phyloP scores from a whole-genome alignment of 2,113 vertebrate genomes.

The Hydropotes inermis region DNA sequence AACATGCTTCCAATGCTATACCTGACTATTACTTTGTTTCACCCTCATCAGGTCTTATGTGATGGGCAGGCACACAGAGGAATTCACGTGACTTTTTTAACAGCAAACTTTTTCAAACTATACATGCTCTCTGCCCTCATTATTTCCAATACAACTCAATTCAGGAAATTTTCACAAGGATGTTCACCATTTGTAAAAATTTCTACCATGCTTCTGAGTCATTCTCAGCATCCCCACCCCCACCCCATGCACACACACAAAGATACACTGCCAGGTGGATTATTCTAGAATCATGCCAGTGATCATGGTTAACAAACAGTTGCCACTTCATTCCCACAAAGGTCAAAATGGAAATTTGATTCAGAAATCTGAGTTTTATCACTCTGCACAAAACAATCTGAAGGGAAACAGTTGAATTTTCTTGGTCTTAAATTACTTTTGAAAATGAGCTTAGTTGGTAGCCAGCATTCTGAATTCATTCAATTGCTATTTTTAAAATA shows the following conservation, averaged over 20 bases:
- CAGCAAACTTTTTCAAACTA: background rate
- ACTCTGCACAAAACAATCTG: background rate
- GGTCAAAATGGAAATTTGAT: slow-evolving; percentile 8
- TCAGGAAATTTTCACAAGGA: background rate
- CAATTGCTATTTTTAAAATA: background rate
- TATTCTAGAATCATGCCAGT: background rate
- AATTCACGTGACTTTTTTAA: background rate
- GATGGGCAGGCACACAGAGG: background rate
- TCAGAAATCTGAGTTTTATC: background rate
- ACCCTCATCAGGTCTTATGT: background rate
- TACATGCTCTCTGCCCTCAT: background rate
- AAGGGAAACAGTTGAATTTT: background rate
- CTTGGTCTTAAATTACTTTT: slow-evolving; percentile 5
- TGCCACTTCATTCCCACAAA: background rate
- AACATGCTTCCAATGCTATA: background rate
- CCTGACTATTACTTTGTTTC: background rate
- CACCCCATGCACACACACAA: background rate
- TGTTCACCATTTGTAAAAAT: background rate
- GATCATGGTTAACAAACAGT: background rate
- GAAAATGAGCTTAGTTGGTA: background rate
- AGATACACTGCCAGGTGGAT: background rate
- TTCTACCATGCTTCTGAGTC: background rate
- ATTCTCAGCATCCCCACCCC: background rate
- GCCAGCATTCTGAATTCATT: background rate
- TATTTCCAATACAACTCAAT: background rate